Base-by-base conservation (phyloP, 1,140 invertebrate genomes). In the Cryptotermes secundus region DNA sequence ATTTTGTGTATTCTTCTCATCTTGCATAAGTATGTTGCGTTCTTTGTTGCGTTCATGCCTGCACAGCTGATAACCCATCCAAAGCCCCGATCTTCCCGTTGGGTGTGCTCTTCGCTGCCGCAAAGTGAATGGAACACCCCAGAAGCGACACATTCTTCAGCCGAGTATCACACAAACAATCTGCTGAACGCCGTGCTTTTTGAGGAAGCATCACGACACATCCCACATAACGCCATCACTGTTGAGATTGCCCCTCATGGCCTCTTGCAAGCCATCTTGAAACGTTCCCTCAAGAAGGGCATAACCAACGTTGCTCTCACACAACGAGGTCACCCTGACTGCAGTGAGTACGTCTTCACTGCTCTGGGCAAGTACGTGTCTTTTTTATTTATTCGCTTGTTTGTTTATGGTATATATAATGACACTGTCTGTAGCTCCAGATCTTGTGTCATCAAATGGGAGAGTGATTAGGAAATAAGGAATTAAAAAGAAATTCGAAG, bases 131-230 rank as follows among this genome's bases (percentile, higher is more conserved):
- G 92, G 93, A 87, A 89, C 26, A 86, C 89, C 6, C 88, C 91
- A 10, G 85, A 91, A 72, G 91, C 92, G 6, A 87, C 89, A 65
- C 87, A 88, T 38, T 92, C 91, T 6, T 93, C 92, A 26, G 91
- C 93, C 26, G 92, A 92, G n/a, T 94, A 94, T 86, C 92, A 93
- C 86, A 91, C 92, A 14, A 93, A 94, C 88, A 94, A 94, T 86
- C 89, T 94, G n/a, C 89, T 92, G 72, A 87, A 86, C 14, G 87
- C 86, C 16, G 83, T 94, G 3, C 87, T 92, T 82, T 94, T 94
- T 87, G 88, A 92, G 84, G 92, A 93, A 86, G 93, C 91, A 26
- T 86, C 93, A 26, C 88, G 89, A 81, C 90, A 92, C 86, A 90
- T 94, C 34, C 93, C 93, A 26, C 86, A 88, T 22, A 91, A 92